Conservation (phyloP, 2,888 invertebrate genomes). For the Parasteatoda lunata region DNA sequence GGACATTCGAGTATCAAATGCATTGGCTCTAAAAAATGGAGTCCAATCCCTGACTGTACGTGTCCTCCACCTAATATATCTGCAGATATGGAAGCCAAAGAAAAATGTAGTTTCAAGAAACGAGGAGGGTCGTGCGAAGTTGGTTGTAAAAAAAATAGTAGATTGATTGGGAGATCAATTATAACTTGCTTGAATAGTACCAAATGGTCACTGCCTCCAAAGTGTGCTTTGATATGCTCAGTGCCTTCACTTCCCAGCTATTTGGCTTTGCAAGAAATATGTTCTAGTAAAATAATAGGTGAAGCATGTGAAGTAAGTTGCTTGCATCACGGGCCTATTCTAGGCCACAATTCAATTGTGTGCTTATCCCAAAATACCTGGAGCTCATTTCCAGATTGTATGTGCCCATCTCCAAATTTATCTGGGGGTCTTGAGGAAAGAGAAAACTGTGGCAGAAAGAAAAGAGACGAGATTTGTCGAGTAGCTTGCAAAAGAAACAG, state of each 20-base stretch:
- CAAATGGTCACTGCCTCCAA: neutral
- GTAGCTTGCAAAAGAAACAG: neutral
- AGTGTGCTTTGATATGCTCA: neutral
- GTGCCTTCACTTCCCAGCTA: neutral
- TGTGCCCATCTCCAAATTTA: neutral
- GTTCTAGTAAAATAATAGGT: neutral
- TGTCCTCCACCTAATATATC: neutral
- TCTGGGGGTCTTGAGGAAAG: neutral
- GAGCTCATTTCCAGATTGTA: neutral
- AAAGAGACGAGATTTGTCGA: neutral
- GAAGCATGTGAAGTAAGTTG: neutral
- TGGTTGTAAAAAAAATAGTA: neutral
- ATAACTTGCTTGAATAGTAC: neutral
- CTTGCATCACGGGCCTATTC: neutral
- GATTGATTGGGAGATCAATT: neutral
- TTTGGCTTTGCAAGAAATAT: neutral
- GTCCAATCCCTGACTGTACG: conserved; percentile 7
- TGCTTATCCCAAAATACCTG: neutral
- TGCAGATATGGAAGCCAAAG: neutral
- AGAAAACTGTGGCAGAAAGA: neutral
- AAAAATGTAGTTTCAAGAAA: neutral
- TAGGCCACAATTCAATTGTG: neutral
- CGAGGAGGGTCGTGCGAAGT: neutral
- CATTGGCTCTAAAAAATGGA: conserved; percentile 2
- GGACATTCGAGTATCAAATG: neutral